Evolutionary conservation across 1,140 invertebrate species (phyloP).

Genomic region (Drosophila bifasciata): DNA sequence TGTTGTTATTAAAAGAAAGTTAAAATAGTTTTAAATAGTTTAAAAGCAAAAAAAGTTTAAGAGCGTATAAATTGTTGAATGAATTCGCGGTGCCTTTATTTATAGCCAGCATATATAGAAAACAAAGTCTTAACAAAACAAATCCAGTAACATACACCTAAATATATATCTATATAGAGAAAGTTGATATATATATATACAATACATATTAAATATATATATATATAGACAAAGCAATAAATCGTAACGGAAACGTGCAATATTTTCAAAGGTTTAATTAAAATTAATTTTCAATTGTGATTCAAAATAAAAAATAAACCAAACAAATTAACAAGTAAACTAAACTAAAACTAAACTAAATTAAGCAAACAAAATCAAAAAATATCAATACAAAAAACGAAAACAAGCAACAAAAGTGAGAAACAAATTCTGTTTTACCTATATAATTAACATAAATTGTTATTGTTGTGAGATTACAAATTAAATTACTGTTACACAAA

Average conservation of each 20-base stretch:
- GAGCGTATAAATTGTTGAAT: conserved; percentile 70
- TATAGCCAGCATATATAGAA: conserved; percentile 75
- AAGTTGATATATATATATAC: conserved; percentile 42
- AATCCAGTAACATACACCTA: conserved; percentile 43
- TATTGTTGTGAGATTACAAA: conserved; percentile 54
- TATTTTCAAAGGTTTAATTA: conserved; percentile 77
- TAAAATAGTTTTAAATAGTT: conserved; percentile 21
- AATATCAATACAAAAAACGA: conserved; percentile 12
- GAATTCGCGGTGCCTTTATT: conserved; percentile 83
- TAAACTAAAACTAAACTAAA: too few species aligned
- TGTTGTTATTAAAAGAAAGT: conserved; percentile 62
- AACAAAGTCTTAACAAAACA: conserved; percentile 47
- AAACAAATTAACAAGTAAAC: conserved; percentile 37
- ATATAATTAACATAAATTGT: conserved; percentile 46
- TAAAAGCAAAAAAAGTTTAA: conserved; percentile 38
- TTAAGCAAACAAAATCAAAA: conserved; percentile 56
- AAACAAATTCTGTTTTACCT: conserved; percentile 30
- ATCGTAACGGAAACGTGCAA: conserved; percentile 74
- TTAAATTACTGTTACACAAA: conserved; percentile 14
- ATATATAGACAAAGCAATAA: conserved; percentile 49
- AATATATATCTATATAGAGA: conserved; percentile 63
- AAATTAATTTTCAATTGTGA: conserved; percentile 57
- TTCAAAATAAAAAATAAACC: conserved; percentile 22
- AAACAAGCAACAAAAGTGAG: conserved; percentile 23
- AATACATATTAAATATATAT: conserved; percentile 28